phyloP scores from a whole-genome alignment of 2,113 vertebrate species.

The Corythornis cristatus region DNA sequence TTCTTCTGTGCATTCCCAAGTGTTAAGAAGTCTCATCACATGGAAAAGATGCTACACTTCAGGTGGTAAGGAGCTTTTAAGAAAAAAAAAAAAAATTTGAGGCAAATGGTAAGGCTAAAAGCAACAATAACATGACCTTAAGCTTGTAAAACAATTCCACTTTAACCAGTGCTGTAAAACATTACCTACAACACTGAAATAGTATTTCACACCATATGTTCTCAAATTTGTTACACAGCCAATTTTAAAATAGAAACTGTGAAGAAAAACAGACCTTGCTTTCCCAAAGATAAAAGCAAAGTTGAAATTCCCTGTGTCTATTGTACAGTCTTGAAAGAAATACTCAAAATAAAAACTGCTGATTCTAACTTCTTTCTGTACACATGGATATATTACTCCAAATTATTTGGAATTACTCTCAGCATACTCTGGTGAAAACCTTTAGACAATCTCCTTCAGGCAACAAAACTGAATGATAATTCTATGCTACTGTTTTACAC shows the following conservation, averaged over 20 bases:
- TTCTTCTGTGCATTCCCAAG: background rate
- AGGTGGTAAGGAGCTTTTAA: background rate
- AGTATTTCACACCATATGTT: background rate
- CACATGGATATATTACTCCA: background rate
- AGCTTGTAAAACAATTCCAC: background rate
- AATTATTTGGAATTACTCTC: background rate
- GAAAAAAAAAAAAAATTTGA: background rate
- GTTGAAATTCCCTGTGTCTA: background rate
- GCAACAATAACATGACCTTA: background rate
- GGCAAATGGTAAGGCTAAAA: background rate
- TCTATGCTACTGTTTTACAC: background rate
- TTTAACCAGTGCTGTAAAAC: background rate
- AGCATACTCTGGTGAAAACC: background rate
- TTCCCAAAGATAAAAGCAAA: background rate
- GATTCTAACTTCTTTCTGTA: background rate
- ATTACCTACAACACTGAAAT: background rate
- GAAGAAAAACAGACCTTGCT: background rate
- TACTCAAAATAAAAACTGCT: background rate
- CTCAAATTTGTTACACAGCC: background rate
- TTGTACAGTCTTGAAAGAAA: background rate
- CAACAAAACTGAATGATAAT: background rate
- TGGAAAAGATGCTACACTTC: background rate
- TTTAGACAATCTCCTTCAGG: background rate
- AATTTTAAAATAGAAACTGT: background rate
- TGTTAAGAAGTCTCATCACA: background rate